A percentile compares a stretch with the other conserved stretches of the same genome.
phyloP scores from a whole-genome alignment of 2,888 invertebrate species.

The Hirtodrosophila histrioides region DNA sequence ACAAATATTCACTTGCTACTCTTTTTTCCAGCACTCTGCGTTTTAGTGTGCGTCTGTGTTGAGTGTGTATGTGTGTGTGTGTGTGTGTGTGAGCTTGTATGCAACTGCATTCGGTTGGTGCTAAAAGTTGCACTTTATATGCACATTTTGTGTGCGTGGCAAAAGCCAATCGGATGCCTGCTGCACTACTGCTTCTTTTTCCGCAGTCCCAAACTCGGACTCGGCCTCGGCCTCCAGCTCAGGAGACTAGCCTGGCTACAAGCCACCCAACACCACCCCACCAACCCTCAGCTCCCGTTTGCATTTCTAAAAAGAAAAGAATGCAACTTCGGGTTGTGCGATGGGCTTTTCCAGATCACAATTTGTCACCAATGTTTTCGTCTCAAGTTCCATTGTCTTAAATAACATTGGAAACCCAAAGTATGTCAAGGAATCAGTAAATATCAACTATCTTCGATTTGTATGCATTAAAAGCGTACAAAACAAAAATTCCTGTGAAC shows the following conservation, averaged over 20 bases:
- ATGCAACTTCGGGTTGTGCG: background rate
- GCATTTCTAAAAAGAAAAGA: conserved; percentile 31
- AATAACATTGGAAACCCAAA: background rate
- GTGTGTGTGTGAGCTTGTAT: conserved; percentile 25
- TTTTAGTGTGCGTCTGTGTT: conserved; percentile 34
- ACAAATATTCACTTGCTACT: conserved; percentile 72
- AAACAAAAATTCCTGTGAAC: too few species aligned
- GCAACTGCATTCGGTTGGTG: conserved; percentile 82
- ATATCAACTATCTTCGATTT: too few species aligned
- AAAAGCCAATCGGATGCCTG: conserved; percentile 77
- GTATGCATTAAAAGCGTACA: too few species aligned
- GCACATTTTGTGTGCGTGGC: conserved; percentile 79
- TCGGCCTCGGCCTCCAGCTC: conserved; percentile 16
- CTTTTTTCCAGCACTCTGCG: conserved; percentile 54
- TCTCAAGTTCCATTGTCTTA: background rate
- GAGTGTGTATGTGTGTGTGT: conserved; percentile 19
- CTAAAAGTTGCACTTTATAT: conserved; percentile 82
- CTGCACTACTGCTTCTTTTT: conserved; percentile 64
- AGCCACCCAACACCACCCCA: background rate
- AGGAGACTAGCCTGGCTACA: conserved; percentile 8
- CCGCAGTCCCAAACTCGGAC: conserved; percentile 46
- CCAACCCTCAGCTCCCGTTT: background rate
- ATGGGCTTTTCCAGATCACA: background rate
- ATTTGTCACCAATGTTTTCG: background rate
- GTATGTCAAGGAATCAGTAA: background rate